These are phyloP conservation scores for Casuarius casuarius DNA, from an alignment of 2,113 vertebrate genomes.

Conservation along the genomic window DNA sequence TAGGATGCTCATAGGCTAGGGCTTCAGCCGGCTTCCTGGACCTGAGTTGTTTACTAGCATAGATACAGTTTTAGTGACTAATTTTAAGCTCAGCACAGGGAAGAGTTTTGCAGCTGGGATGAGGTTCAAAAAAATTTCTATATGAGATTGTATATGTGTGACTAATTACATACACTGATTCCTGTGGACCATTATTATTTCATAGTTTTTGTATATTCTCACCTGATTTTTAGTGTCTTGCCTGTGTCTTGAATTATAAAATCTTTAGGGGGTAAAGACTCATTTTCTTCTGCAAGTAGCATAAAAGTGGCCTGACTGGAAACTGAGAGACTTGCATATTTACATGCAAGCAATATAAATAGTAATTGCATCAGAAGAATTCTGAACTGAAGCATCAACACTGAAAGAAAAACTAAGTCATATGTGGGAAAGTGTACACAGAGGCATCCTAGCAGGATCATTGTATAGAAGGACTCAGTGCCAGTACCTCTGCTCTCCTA, in stretches of 20 bases:
- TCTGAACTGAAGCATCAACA: background rate
- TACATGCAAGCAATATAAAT: background rate
- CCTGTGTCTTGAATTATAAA: background rate
- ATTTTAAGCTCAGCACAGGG: background rate
- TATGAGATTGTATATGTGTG: background rate
- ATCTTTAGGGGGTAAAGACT: background rate
- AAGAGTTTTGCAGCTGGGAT: background rate
- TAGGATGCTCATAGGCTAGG: fast-evolving
- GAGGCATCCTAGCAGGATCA: background rate
- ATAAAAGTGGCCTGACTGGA: background rate
- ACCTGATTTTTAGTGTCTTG: background rate
- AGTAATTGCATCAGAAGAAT: background rate
- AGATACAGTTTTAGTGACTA: background rate
- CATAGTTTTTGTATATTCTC: background rate
- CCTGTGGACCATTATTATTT: background rate
- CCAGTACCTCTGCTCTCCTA: fast-evolving
- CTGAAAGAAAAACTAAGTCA: background rate
- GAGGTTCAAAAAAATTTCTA: background rate
- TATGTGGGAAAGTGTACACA: fast-evolving
- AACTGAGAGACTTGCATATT: background rate
- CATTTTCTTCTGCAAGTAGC: background rate
- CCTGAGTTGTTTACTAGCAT: background rate
- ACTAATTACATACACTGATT: background rate
- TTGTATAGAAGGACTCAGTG: background rate
- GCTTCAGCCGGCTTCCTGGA: background rate